phyloP scores from a whole-genome alignment of 2,113 vertebrate species.

The Solea senegalensis region DNA sequence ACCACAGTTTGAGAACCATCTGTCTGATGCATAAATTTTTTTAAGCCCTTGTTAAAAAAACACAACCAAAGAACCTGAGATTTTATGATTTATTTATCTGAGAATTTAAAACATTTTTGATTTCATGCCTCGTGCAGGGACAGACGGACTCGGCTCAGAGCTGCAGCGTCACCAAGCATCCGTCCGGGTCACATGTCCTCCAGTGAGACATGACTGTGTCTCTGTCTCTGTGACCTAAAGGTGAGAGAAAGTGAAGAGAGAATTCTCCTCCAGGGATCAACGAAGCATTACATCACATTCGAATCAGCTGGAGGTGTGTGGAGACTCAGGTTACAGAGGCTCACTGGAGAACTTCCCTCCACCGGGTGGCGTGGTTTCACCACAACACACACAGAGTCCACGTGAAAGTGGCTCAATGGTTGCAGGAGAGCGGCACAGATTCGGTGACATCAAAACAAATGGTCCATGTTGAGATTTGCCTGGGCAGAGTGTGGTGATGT shows the following conservation, averaged over 20 bases:
- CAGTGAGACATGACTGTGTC: slow-evolving; percentile 2
- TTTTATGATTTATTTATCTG: too few species aligned
- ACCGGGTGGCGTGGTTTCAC: slow-evolving; percentile 68
- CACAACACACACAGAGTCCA: slow-evolving; percentile 3
- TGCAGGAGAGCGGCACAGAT: slow-evolving; percentile 9
- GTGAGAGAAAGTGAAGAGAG: neutral
- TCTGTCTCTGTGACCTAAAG: slow-evolving; percentile 15
- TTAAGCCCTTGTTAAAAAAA: neutral
- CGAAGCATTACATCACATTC: slow-evolving; percentile 19
- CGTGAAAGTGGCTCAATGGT: slow-evolving; percentile 38
- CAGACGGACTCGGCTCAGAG: neutral
- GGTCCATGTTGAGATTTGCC: slow-evolving; percentile 38
- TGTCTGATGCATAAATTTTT: neutral
- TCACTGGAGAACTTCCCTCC: slow-evolving; percentile 29
- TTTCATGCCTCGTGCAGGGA: too few species aligned
- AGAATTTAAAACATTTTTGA: too few species aligned
- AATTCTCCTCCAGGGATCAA: slow-evolving; percentile 9
- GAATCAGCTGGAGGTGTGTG: neutral
- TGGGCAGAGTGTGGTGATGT: too few species aligned
- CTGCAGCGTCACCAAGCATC: slow-evolving; percentile 23
- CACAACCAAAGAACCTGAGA: neutral
- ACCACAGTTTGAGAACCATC: neutral
- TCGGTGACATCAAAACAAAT: slow-evolving; percentile 33
- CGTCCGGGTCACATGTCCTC: slow-evolving; percentile 8
- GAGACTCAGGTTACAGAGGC: neutral